Percentiles rank a stretch among this genome's conserved stretches.
Evolutionary conservation across 2,888 invertebrate genomes (phyloP).

Genomic region (Hecatera dysodea): DNA sequence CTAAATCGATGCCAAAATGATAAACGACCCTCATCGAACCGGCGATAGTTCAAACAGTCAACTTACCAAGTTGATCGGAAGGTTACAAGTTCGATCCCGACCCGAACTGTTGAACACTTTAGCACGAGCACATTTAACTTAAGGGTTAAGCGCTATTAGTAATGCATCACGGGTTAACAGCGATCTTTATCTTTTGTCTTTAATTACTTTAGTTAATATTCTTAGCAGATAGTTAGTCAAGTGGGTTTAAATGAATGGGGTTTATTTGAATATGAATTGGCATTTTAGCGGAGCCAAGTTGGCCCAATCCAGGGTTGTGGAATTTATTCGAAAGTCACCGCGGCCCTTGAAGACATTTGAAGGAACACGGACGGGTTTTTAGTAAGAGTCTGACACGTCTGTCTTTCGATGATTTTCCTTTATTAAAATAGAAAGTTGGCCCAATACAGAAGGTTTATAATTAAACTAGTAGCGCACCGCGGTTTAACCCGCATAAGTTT

Average conservation of each 20-base stretch:
- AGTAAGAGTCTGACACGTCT: no score
- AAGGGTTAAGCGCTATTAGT: slow-evolving; percentile 36
- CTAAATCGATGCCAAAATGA: slow-evolving; percentile 28
- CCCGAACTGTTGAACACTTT: slow-evolving; percentile 47
- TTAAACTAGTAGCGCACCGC: no score
- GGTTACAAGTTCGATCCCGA: slow-evolving; percentile 49
- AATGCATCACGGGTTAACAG: slow-evolving; percentile 50
- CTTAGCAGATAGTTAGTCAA: slow-evolving; percentile 28
- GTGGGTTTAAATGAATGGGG: slow-evolving; percentile 21
- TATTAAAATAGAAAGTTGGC: no score
- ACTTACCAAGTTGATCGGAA: slow-evolving; percentile 47
- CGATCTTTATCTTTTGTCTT: slow-evolving; percentile 50
- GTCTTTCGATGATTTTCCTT: no score
- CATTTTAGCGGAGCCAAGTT: not conserved
- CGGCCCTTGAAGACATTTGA: no score
- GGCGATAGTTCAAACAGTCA: slow-evolving; percentile 49
- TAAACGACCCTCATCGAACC: slow-evolving; percentile 30
- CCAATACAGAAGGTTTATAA: not conserved
- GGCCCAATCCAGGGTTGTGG: no score
- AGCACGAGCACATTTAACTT: slow-evolving; percentile 42
- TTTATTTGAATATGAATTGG: slow-evolving; percentile 20
- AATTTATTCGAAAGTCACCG: no score
- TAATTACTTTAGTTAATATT: slow-evolving; percentile 49
- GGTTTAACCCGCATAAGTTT: no score
- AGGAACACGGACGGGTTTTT: no score